Base-by-base conservation (phyloP, 2,888 invertebrate genomes). In the Pterostichus niger region DNA sequence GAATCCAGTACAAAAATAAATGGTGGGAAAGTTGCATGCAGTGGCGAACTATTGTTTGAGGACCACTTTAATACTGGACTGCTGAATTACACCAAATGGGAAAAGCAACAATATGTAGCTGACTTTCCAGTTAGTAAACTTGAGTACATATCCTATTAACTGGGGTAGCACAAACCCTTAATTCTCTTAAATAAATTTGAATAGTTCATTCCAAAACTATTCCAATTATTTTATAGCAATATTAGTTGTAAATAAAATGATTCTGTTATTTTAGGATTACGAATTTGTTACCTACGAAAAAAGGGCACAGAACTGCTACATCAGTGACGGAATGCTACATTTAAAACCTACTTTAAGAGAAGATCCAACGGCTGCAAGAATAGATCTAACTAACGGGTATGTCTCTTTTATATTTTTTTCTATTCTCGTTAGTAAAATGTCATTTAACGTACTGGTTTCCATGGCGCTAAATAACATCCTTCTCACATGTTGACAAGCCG, bases 91-190 rank as follows among this genome's bases (percentile, higher is more conserved):
- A 56, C n/a, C 40, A 61, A 80, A 49, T 84, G 84, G 84, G 75
- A 75, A 31, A 11, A 52, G 9, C 80, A 84, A 7, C 84, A 84
- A 49, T 84, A 75, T 40, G 73, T 84, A 33, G 77, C 84, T 35
- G 56, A 54, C 0, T 40, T 13, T n/a, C 84, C 84, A 79, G 85
- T 85, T 40, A 85, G 75, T 68, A 35, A 6, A 35, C n/a, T 33
- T 11, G 6, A 6, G 5, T 10, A 11, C n/a, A 5, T 9, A 49
- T 5, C 49, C 6, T 11, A 10, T 6, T 49, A n/a, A 13, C 2
- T 2, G n/a, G 10, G 5, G 49, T n/a, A 49, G 10, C 5, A 49
- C 6, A 11, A 11, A 49, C 11, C n/a, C 49, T n/a, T 49, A 6
- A 13, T 49, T 49, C 0, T 49, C 1, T n/a, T 49, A 24, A 24